Conservation (phyloP, 1,140 invertebrate genomes). For the Drosophila bocki region DNA sequence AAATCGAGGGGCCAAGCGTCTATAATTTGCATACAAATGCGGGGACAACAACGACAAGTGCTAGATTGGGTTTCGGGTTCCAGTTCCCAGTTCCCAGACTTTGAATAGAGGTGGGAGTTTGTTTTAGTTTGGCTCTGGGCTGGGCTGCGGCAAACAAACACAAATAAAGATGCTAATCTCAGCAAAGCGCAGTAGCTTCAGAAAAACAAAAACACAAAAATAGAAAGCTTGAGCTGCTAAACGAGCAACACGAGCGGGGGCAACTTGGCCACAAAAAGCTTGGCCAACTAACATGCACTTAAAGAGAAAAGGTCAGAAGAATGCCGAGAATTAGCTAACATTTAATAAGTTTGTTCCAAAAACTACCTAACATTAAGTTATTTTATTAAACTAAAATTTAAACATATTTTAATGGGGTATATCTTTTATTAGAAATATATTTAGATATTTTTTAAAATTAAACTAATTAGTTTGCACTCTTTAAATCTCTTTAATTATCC, state of each 20-base stretch:
- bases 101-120: constrained; percentile 39
- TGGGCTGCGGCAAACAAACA: constrained; percentile 75
- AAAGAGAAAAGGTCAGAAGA: neutral
- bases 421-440: neutral
- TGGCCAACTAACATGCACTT: constrained; percentile 26
- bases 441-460: too few relatives aligned
- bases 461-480: too few relatives aligned
- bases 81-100: constrained; percentile 2
- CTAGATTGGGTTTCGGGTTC: constrained; percentile 54
- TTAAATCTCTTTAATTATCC: too few relatives aligned
- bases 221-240: constrained; percentile 61
- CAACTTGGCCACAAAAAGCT: constrained; percentile 48
- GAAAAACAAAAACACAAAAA: constrained; percentile 27
- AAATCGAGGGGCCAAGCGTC: constrained; percentile 68
- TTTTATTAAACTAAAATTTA: neutral
- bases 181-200: constrained; percentile 63
- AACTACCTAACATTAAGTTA: neutral
- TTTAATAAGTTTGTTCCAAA: neutral
- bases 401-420: neutral
- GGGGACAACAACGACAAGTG: constrained; percentile 52
- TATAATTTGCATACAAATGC: constrained; percentile 84
- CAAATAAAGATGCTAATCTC: constrained; percentile 84
- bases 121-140: constrained; percentile 50
- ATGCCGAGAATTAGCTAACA: neutral
- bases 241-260: constrained; percentile 49